These are phyloP conservation scores for Chamaetylas fuelleborni DNA, from an alignment of 2,113 vertebrate genomes.

Conservation along the genomic window DNA sequence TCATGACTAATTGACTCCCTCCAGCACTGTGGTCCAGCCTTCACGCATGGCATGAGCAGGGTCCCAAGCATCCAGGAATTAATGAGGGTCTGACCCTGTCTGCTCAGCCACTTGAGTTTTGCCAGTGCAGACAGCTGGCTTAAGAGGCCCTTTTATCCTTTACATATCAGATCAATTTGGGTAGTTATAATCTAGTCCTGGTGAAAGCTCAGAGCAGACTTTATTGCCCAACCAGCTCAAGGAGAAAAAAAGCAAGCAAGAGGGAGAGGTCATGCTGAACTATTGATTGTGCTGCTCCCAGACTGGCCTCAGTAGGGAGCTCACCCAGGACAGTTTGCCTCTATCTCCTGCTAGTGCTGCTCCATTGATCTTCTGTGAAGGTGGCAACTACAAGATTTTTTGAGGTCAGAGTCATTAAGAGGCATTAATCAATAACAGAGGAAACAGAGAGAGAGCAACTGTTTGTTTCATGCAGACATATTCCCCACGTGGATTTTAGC, in stretches of 20 bases:
- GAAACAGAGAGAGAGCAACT: not conserved
- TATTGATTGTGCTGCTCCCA: slow-evolving; percentile 37
- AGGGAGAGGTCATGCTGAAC: slow-evolving; percentile 52
- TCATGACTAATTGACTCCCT: slow-evolving; percentile 14
- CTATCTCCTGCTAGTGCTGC: not conserved
- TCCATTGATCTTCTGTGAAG: slow-evolving; percentile 42
- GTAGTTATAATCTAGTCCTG: slow-evolving; percentile 23
- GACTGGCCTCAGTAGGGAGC: not conserved
- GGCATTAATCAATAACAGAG: slow-evolving; percentile 15
- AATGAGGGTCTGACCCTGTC: slow-evolving; percentile 31
- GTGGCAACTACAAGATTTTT: not conserved
- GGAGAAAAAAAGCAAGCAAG: slow-evolving; percentile 21
- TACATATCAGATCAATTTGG: slow-evolving; percentile 16
- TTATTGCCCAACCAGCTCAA: slow-evolving; percentile 9
- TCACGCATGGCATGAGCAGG: not conserved
- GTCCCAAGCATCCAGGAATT: not conserved
- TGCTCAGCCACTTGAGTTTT: not conserved
- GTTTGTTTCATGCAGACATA: not conserved
- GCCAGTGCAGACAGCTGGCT: slow-evolving; percentile 18
- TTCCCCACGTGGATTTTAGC: not conserved
- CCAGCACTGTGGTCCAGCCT: not conserved
- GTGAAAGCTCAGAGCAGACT: slow-evolving; percentile 4
- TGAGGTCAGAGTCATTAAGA: slow-evolving; percentile 37
- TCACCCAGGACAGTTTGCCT: not conserved
- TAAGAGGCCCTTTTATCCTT: slow-evolving; percentile 1